These are phyloP conservation scores for Myotis lucifugus DNA, from an alignment of 2,113 vertebrate species.

Conservation along the genomic window DNA sequence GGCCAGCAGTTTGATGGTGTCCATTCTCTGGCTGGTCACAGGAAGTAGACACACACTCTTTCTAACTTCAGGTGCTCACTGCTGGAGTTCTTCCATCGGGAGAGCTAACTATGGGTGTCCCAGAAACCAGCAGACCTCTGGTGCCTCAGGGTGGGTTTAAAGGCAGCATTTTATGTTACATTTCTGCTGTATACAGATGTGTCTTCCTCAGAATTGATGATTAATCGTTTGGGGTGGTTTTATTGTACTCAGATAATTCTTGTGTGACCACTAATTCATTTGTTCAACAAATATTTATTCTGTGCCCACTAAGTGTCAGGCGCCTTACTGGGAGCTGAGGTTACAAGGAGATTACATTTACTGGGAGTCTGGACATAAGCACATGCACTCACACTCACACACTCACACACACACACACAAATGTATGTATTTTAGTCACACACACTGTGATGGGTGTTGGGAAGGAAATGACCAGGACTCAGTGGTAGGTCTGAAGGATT, in stretches of 20 bases:
- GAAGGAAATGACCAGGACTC: not conserved
- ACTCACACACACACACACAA: not conserved
- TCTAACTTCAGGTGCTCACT: not conserved
- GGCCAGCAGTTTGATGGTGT: not conserved
- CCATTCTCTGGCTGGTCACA: not conserved
- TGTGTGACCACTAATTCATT: not conserved
- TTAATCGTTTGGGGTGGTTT: not conserved
- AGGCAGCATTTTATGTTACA: not conserved
- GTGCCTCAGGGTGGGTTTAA: not conserved
- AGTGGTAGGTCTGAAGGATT: not conserved
- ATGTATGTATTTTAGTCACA: not conserved
- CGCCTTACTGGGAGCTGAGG: not conserved
- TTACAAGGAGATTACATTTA: not conserved
- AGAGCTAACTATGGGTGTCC: not conserved
- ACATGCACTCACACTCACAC: too few species aligned
- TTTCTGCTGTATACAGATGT: not conserved
- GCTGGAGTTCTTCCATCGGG: not conserved
- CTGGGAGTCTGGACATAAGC: not conserved
- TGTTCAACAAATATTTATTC: constrained; percentile 19
- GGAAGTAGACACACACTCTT: not conserved
- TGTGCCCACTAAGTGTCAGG: not conserved
- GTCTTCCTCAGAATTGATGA: not conserved
- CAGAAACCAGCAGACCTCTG: not conserved
- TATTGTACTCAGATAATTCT: not conserved
- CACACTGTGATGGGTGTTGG: not conserved